Evolutionary conservation across 2,113 vertebrate genomes (phyloP).

Genomic region (Calypte anna): DNA sequence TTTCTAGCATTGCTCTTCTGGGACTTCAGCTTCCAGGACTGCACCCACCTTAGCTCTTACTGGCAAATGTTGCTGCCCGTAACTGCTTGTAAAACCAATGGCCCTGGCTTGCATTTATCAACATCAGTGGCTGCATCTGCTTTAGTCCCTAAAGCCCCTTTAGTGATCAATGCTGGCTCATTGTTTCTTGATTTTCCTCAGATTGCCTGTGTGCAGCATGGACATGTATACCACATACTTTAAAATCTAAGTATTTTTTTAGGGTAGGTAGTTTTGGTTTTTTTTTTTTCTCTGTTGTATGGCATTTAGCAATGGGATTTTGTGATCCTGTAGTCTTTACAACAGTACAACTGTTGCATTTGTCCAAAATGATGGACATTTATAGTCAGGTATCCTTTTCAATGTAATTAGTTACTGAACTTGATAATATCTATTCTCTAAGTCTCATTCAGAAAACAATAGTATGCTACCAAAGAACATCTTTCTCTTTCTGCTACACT

Average conservation of each 20-base stretch:
- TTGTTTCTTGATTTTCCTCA: fast-evolving
- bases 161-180: fast-evolving
- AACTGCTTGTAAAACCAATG: not conserved
- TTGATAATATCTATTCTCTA: not conserved
- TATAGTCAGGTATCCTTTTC: not conserved
- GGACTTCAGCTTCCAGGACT: not conserved
- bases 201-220: not conserved
- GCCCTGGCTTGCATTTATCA: fast-evolving
- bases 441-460: not conserved
- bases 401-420: not conserved
- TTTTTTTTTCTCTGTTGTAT: not conserved
- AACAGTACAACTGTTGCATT: not conserved
- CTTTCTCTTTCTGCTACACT: not conserved
- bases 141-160: not conserved
- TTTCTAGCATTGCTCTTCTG: not conserved
- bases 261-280: too few relatives aligned
- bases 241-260: not conserved
- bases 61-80: not conserved
- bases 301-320: not conserved
- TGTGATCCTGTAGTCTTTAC: not conserved
- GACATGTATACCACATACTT: not conserved
- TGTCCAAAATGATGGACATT: not conserved
- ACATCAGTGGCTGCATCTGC: not conserved
- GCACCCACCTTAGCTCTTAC: not conserved
- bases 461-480: not conserved